Percentiles rank a stretch among this genome's conserved stretches.
phyloP scores from a whole-genome alignment of 1,140 invertebrate genomes.

The Aphelenchoides fujianensis region DNA sequence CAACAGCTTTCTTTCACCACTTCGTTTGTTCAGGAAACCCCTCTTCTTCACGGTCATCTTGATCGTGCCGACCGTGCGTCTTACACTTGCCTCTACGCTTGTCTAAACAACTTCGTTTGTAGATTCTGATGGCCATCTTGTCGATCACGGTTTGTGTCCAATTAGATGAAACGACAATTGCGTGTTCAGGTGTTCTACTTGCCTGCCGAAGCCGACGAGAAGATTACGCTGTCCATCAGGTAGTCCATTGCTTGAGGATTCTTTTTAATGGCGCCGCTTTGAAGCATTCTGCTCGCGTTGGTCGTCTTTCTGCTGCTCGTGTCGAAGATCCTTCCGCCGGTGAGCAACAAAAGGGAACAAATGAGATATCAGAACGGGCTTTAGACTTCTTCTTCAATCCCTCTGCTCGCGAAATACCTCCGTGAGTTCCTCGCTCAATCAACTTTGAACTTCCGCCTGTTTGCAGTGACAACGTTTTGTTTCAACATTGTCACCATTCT shows the following conservation, averaged over 20 bases:
- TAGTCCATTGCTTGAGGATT: neutral
- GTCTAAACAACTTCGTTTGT: conserved; percentile 69
- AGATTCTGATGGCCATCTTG: conserved; percentile 86
- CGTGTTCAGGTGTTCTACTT: conserved; percentile 95
- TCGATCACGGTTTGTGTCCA: no score
- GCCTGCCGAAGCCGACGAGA: conserved; percentile 73
- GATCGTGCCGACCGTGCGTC: conserved; percentile 90
- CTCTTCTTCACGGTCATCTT: conserved; percentile 67
- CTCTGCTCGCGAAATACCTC: conserved; percentile 94
- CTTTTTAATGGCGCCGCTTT: neutral
- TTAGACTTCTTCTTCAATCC: conserved; percentile 80
- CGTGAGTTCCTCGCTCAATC: conserved; percentile 42
- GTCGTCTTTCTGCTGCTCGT: conserved; percentile 96
- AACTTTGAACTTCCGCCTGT: neutral
- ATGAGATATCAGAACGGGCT: no score
- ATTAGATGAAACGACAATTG: no score
- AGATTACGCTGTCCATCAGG: conserved; percentile 90
- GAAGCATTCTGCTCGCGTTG: conserved; percentile 87
- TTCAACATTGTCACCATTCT: conserved; percentile 99
- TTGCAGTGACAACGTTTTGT: conserved; percentile 87
- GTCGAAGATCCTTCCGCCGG: conserved; percentile 91
- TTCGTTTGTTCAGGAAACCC: conserved; percentile 72
- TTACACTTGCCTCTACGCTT: conserved; percentile 69
- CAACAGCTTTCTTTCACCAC: neutral
- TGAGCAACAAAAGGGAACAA: no score